These are phyloP conservation scores for Patella caerulea DNA, from an alignment of 2,888 invertebrate species.

Conservation along the genomic window DNA sequence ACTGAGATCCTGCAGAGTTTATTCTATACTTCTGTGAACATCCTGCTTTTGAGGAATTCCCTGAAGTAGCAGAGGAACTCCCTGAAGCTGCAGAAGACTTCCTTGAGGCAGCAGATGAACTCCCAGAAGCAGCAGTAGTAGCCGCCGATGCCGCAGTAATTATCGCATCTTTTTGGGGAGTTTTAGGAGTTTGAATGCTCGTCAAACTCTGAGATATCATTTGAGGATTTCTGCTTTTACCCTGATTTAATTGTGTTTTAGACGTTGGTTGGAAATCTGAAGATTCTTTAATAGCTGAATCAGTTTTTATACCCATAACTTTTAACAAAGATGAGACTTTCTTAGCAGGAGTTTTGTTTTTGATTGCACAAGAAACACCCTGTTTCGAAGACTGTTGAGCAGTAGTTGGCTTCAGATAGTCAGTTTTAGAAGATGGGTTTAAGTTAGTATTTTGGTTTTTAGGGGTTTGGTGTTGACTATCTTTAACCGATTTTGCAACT, in stretches of 20 bases:
- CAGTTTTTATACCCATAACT: background rate
- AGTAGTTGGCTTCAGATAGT: no score
- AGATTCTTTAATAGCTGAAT: conserved; percentile 8
- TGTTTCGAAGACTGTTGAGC: no score
- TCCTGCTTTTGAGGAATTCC: background rate
- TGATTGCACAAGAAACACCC: no score
- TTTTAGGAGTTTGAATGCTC: background rate
- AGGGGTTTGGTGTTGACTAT: no score
- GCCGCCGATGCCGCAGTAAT: background rate
- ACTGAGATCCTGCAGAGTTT: background rate
- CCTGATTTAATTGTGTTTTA: background rate
- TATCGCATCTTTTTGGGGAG: background rate
- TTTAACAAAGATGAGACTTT: no score
- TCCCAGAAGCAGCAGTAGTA: conserved; percentile 2
- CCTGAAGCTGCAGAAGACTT: background rate
- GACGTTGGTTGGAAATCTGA: background rate
- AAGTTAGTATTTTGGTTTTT: no score
- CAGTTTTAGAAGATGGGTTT: no score
- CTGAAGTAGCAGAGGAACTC: background rate
- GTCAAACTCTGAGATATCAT: background rate
- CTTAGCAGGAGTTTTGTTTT: no score
- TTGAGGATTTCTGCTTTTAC: background rate
- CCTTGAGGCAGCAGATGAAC: background rate
- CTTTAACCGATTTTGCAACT: no score
- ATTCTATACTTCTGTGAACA: background rate